Evolutionary conservation across 2,888 invertebrate genomes (phyloP).

Genomic region (Nomada lathburiana): DNA sequence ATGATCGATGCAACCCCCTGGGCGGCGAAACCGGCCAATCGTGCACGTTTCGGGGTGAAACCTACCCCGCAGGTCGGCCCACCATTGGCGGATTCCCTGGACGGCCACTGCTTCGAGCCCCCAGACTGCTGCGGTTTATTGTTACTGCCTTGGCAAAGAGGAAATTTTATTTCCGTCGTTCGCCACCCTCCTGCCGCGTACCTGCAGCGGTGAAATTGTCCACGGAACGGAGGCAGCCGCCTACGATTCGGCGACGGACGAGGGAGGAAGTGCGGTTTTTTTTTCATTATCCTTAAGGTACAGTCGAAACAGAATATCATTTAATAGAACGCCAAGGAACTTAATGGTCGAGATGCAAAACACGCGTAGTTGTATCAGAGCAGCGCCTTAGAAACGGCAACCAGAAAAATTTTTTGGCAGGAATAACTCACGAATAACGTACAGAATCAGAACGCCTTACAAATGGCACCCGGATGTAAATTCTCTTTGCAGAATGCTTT

Average conservation of each 20-base stretch:
- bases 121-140: constrained; percentile 77
- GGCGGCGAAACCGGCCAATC: constrained; percentile 79
- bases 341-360: too few relatives aligned
- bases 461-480: too few relatives aligned
- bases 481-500: too few relatives aligned
- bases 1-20: constrained; percentile 81
- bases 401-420: too few relatives aligned
- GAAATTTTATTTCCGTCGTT: constrained; percentile 74
- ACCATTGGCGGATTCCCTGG: constrained; percentile 68
- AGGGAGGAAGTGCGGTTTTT: background rate
- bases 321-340: too few relatives aligned
- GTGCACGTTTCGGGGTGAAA: constrained; percentile 39
- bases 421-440: too few relatives aligned
- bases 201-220: constrained; percentile 32
- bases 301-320: too few relatives aligned
- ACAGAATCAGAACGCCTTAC: too few relatives aligned
- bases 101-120: constrained; percentile 71
- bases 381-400: too few relatives aligned
- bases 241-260: constrained; percentile 29
- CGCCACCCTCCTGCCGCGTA: constrained; percentile 10
- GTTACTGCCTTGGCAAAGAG: constrained; percentile 72
- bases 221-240: constrained; percentile 4
- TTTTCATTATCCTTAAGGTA: too few relatives aligned
- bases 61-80: constrained; percentile 65
- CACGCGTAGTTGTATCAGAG: too few relatives aligned